Percentiles rank a stretch among this genome's conserved stretches.
These are phyloP conservation scores for Anolis apletophallus DNA, from an alignment of 2,797 vertebrate genomes.

Conservation along the genomic window DNA sequence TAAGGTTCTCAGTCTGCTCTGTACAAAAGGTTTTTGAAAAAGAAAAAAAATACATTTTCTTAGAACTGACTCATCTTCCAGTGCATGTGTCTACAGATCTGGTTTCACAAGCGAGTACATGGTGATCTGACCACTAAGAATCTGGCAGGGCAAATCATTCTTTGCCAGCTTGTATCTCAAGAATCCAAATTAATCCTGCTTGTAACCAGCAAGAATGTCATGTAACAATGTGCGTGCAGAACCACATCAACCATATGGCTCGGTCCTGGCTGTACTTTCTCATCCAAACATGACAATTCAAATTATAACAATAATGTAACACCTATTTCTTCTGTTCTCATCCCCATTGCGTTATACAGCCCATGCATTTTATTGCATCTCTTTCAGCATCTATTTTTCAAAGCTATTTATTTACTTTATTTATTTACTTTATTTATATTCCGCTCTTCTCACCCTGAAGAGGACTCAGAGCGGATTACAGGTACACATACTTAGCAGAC, in stretches of 20 bases:
- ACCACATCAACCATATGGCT: neutral
- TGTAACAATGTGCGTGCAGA: constrained; percentile 5
- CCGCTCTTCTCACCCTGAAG: too few relatives aligned
- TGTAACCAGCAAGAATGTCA: constrained; percentile 30
- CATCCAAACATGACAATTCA: neutral
- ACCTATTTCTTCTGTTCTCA: neutral
- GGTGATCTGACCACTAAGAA: constrained; percentile 55
- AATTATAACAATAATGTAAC: neutral
- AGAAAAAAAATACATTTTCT: constrained; percentile 45
- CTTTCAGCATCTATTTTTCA: neutral
- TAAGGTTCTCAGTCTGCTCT: constrained; percentile 31
- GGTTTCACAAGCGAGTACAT: constrained; percentile 59
- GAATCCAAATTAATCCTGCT: constrained; percentile 27
- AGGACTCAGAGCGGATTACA: too few relatives aligned
- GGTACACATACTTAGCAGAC: too few relatives aligned
- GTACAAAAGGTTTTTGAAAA: constrained; percentile 54
- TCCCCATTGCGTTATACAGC: too few relatives aligned
- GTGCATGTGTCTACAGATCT: constrained; percentile 61
- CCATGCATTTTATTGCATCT: neutral
- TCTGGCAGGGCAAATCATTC: constrained; percentile 43
- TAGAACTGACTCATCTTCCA: constrained; percentile 60
- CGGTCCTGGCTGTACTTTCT: neutral
- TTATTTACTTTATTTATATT: too few relatives aligned
- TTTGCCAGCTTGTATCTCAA: constrained; percentile 39
- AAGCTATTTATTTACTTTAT: too few relatives aligned